These are phyloP conservation scores for Cheilosia grossa DNA, from an alignment of 2,888 invertebrate genomes.

Conservation along the genomic window DNA sequence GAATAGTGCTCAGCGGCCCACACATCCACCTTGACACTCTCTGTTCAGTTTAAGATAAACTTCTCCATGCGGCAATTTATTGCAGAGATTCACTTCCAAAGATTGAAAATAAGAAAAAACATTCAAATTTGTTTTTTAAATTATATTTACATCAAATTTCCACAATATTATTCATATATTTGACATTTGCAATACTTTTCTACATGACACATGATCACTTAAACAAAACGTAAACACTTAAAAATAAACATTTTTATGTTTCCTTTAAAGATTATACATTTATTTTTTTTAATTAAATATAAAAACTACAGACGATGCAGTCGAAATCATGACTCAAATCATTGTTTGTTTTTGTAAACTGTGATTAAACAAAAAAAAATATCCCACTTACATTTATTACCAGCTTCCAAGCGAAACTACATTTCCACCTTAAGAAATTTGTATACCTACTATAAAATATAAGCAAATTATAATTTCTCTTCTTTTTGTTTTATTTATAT, in stretches of 20 bases:
- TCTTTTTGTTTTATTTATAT: slow-evolving; percentile 5
- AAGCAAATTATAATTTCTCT: neutral
- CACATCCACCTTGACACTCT: no score
- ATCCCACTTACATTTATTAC: slow-evolving; percentile 59
- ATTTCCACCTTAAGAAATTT: slow-evolving; percentile 55
- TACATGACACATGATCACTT: slow-evolving; percentile 72
- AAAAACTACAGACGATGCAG: slow-evolving; percentile 52
- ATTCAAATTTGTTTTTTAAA: slow-evolving; percentile 34
- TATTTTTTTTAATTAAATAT: slow-evolving; percentile 28
- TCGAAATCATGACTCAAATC: slow-evolving; percentile 42
- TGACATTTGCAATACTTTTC: slow-evolving; percentile 68
- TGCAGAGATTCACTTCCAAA: no score
- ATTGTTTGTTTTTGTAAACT: slow-evolving; percentile 26
- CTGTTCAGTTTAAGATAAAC: no score
- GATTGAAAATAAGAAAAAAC: neutral
- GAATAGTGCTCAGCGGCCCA: no score
- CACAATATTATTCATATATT: slow-evolving; percentile 66
- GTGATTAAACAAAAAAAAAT: slow-evolving; percentile 34
- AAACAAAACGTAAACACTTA: slow-evolving; percentile 70
- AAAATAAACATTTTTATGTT: slow-evolving; percentile 28
- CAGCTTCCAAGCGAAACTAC: slow-evolving; percentile 41
- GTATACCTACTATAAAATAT: slow-evolving; percentile 29
- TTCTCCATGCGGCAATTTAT: no score
- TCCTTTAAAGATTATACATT: slow-evolving; percentile 21
- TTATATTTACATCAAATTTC: slow-evolving; percentile 68